Evolutionary conservation across 2,888 invertebrate genomes (phyloP).

Genomic region (Antitype chi): DNA sequence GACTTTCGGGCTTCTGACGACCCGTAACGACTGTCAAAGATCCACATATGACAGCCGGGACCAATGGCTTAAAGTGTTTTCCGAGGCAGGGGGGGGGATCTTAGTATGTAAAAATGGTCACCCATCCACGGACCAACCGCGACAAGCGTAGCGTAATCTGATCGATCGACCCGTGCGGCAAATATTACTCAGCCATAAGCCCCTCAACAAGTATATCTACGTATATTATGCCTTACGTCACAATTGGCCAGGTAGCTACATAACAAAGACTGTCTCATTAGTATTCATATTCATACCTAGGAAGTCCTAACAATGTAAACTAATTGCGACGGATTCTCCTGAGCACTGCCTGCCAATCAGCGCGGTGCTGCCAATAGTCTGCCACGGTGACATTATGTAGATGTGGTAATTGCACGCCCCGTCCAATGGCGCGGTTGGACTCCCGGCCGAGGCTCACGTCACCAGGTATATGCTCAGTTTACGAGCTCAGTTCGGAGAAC

Average conservation of each 20-base stretch:
- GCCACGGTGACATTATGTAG: constrained; percentile 37
- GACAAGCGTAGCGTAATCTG: too few relatives aligned
- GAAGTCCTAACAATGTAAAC: constrained; percentile 2
- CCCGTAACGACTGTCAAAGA: too few relatives aligned
- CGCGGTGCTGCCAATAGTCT: constrained; percentile 23
- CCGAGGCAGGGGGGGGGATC: too few relatives aligned
- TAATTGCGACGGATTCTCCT: neutral
- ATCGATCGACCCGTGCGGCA: too few relatives aligned
- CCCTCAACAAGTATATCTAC: too few relatives aligned
- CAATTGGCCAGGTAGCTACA: neutral
- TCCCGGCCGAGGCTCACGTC: constrained; percentile 12
- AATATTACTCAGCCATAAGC: too few relatives aligned
- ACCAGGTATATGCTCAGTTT: neutral
- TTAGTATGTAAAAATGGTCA: too few relatives aligned
- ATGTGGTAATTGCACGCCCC: constrained; percentile 31
- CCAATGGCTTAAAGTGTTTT: too few relatives aligned
- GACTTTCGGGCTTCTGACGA: too few relatives aligned
- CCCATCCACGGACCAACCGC: too few relatives aligned
- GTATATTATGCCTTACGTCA: neutral
- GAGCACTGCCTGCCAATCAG: constrained; percentile 34
- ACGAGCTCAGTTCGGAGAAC: constrained; percentile 45
- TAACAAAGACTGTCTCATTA: neutral
- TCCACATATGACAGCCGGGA: too few relatives aligned
- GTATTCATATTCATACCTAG: constrained; percentile 37
- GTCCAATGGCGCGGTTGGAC: constrained; percentile 52